Evolutionary conservation across 2,797 vertebrate species (phyloP), one percentile per base, ranked within the genome.

Genomic region (Florisuga fusca): DNA sequence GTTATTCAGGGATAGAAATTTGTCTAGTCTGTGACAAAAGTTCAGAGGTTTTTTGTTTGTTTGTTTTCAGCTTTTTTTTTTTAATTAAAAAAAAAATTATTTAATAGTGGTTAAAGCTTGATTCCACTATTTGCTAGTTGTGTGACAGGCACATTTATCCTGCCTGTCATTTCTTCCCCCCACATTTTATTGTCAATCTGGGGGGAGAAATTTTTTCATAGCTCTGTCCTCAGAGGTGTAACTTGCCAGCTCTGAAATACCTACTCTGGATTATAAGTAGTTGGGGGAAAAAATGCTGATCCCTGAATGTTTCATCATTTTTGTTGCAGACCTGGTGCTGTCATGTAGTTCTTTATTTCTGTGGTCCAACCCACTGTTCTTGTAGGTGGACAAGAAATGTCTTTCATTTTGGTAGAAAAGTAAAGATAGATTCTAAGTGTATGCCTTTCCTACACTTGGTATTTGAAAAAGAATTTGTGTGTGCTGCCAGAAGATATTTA

Each of bases 141-240:
- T 74, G 63, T 92, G 96, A 92, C 87, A 94, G 88, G 67, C 57
- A 68, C 90, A 96, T 96, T 95, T 95, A 94, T 97, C 83, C 90
- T 94, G 38, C 84, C 67, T 96, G 94, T 96, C 96, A 89, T 75
- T 93, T 90, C 54, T 76, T 29, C 34, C 63, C 15, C 48, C 18
- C 38, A 21, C 68, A 53, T 94, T 94, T 95, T 94, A 80, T 97
- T 95, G 90, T 95, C 84, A 94, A 93, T 87, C 91, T 26, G 2
- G 88, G 91, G 91, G 92, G 91, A 91, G 84, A 96, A 97, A 97
- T 97, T 92, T 94, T 96, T 97, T 96, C 88, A 89, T 94, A 96
- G 95, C 92, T 95, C 80, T 63, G 45, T 91, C 85, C 94, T 95
- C 82, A 95, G 90, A 94, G 92, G 74, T 93, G 85, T 96, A 94